Base-by-base conservation (phyloP, 1,140 invertebrate species). In the Steinernema khuongi region DNA sequence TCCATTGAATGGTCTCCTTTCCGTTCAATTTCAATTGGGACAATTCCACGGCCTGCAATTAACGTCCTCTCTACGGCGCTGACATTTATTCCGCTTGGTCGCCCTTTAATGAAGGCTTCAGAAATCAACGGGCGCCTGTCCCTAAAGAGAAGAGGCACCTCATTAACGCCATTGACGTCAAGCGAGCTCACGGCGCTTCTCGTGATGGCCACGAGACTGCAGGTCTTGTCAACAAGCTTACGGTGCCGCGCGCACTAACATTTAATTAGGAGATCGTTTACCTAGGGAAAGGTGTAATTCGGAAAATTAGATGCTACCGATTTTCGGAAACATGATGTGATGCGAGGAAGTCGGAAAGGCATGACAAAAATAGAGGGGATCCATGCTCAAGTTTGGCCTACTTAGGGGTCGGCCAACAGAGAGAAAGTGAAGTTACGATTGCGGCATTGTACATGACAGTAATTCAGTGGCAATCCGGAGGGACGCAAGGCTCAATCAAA, bases 101-200 rank as follows among this genome's bases (percentile, higher is more conserved):
- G n/a, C 36, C n/a, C 36, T 44, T 36, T 41, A 80, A 19, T 50
- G 71, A 67, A 74, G 19, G 29, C 41, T 71, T 18, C 31, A 74
- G 60, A 68, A 69, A 4, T 1, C 75, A 78, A 77, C 28, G 19
- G 19, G 30, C 31, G 18, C 26, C 19, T 74, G 1, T 75, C 72
- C 14, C 33, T n/a, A 41, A 41, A 41, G 36, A 41, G 36, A 7
- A 41, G 36, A 41, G 36, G 36, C 36, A n/a, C 36, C 7, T 41
- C 36, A 41, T n/a, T n/a, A 41, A 7, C n/a, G 7, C 36, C 36
- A 41, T 41, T 41, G 36, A 41, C 36, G 36, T 41, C 36, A 41
- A 41, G 7, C 36, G n/a, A n/a, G 36, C n/a, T n/a, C 36, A 41
- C 36, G 36, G 36, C 7, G 36, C 36, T n/a, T 41, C 36, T 11